Percentiles rank a stretch among this genome's conserved stretches.
Evolutionary conservation across 2,888 invertebrate species (phyloP).

Genomic region (Agriotes lineatus): DNA sequence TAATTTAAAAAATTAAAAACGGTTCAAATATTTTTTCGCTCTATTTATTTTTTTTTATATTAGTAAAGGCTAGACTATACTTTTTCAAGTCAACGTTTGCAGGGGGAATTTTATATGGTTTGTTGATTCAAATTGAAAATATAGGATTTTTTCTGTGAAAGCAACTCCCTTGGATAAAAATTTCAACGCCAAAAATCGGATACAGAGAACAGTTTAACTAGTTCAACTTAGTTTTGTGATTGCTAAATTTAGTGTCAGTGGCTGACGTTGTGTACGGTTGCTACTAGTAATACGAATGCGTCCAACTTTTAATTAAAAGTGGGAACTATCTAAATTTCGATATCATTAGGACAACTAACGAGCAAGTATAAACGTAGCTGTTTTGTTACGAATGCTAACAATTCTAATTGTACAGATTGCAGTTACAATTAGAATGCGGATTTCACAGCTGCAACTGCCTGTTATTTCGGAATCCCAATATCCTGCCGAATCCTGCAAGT

Average conservation of each 20-base stretch:
- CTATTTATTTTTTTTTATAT: no score
- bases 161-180: no score
- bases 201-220: no score
- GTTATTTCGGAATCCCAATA: slow-evolving; percentile 26
- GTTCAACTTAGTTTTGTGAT: no score
- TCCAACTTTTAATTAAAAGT: slow-evolving; percentile 22
- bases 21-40: no score
- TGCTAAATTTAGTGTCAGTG: background rate
- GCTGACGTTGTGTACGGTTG: background rate
- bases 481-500: background rate
- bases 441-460: slow-evolving; percentile 26
- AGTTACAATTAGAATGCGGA: slow-evolving; percentile 27
- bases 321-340: slow-evolving; percentile 5
- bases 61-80: no score
- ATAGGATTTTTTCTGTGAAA: no score
- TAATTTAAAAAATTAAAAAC: no score
- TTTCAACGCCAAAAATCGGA: no score
- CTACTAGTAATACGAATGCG: background rate
- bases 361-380: slow-evolving; percentile 11
- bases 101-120: no score
- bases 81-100: no score
- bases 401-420: slow-evolving; percentile 4
- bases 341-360: slow-evolving; percentile 24
- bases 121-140: no score
- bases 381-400: slow-evolving; percentile 19